phyloP scores from a whole-genome alignment of 2,888 invertebrate genomes.

The Perithous albicinctus region DNA sequence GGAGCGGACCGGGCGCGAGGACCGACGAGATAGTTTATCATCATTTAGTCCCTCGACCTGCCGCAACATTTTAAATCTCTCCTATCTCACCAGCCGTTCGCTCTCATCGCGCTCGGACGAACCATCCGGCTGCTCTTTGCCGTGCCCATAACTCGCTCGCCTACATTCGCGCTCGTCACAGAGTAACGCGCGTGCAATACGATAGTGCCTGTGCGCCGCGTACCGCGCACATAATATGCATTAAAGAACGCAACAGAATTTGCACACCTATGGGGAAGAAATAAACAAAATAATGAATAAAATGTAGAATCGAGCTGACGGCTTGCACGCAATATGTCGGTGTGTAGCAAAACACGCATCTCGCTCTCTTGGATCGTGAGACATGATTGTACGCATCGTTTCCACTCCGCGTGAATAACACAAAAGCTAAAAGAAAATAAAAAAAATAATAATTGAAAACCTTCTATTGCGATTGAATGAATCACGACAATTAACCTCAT shows the following conservation, averaged over 20 bases:
- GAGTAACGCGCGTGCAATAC: slow-evolving; percentile 26
- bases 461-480: slow-evolving; percentile 12
- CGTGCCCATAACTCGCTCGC: slow-evolving; percentile 50
- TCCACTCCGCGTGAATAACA: slow-evolving; percentile 11
- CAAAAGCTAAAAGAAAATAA: background rate
- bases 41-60: slow-evolving; percentile 83
- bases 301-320: slow-evolving; percentile 43
- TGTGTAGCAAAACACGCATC: slow-evolving; percentile 7
- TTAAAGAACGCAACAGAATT: slow-evolving; percentile 40
- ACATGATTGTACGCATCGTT: slow-evolving; percentile 60
- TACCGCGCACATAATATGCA: background rate
- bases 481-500: background rate
- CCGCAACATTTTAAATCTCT: slow-evolving; percentile 84
- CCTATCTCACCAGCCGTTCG: slow-evolving; percentile 76
- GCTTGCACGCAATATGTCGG: slow-evolving; percentile 44
- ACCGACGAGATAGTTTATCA: slow-evolving; percentile 83
- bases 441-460: background rate
- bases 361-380: slow-evolving; percentile 25
- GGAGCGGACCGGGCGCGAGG: slow-evolving; percentile 52
- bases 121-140: slow-evolving; percentile 50
- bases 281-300: slow-evolving; percentile 49
- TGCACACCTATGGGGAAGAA: slow-evolving; percentile 1
- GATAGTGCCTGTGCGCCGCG: slow-evolving; percentile 3
- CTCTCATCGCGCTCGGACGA: slow-evolving; percentile 61
- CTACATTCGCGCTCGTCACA: slow-evolving; percentile 55